Evolutionary conservation across 37 sponge, comb jelly and placozoan genomes (phyloP).

Genomic region (Chondrilla cf. caribensis): DNA sequence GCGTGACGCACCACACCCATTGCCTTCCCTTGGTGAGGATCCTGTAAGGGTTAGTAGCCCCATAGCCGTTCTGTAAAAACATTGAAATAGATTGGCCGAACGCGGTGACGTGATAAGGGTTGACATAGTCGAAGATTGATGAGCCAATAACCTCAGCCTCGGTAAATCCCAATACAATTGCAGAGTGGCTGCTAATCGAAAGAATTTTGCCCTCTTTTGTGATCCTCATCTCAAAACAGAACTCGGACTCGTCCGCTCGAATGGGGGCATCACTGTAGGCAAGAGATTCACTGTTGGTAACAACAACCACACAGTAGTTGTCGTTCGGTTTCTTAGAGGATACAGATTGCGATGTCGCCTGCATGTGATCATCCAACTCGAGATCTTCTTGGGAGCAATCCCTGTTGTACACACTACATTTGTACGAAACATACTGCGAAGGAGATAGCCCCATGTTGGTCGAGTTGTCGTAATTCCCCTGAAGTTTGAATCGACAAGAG

Average conservation of each 20-base stretch:
- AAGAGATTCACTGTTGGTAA: constrained; percentile 33
- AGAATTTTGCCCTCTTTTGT: constrained; percentile 56
- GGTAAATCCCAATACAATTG: constrained; percentile 48
- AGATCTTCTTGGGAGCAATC: neutral
- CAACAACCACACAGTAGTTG: constrained; percentile 31
- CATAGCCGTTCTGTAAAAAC: constrained; percentile 40
- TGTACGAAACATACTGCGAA: neutral
- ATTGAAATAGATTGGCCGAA: constrained; percentile 38
- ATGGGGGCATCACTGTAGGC: constrained; percentile 34
- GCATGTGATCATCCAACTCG: neutral
- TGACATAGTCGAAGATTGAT: constrained; percentile 58
- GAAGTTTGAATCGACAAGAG: neutral
- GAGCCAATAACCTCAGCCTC: constrained; percentile 43
- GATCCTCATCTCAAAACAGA: constrained; percentile 52
- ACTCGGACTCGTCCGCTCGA: constrained; percentile 43
- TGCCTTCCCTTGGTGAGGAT: constrained; percentile 47
- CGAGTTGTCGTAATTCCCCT: neutral
- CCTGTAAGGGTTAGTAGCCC: constrained; percentile 56
- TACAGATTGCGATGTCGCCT: neutral
- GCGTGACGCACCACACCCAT: constrained; percentile 55
- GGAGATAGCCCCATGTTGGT: neutral
- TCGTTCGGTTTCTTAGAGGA: neutral
- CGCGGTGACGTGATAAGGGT: constrained; percentile 58
- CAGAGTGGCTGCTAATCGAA: constrained; percentile 56
- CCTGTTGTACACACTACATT: neutral